These are phyloP conservation scores for Nemotelus nigrinus DNA, from an alignment of 2,888 invertebrate genomes.

Conservation along the genomic window DNA sequence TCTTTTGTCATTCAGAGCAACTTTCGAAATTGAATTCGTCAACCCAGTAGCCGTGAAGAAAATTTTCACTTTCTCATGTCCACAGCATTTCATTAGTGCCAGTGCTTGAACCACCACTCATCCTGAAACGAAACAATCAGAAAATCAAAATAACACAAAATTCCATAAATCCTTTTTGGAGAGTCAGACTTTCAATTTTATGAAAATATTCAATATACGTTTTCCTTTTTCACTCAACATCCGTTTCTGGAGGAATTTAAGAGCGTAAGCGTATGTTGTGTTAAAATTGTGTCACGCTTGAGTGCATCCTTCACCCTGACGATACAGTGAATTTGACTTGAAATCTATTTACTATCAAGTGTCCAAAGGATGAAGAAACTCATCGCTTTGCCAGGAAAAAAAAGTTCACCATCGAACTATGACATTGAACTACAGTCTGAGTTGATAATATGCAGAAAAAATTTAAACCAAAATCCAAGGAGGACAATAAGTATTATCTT, in stretches of 20 bases:
- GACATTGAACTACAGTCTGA: too few species aligned
- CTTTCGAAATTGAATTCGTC: background rate
- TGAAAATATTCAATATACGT: slow-evolving; percentile 15
- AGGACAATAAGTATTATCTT: too few species aligned
- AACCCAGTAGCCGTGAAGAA: background rate
- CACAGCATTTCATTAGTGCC: background rate
- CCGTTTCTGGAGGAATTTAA: slow-evolving; percentile 1
- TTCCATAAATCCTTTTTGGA: slow-evolving; percentile 29
- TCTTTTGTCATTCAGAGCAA: background rate
- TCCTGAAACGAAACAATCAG: slow-evolving; percentile 22
- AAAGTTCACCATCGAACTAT: background rate
- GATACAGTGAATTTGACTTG: slow-evolving; percentile 41
- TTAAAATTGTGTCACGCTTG: slow-evolving; percentile 31
- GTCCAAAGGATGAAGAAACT: slow-evolving; percentile 22
- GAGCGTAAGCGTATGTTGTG: slow-evolving; percentile 1
- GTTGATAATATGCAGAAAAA: too few species aligned
- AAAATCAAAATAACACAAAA: slow-evolving; percentile 30
- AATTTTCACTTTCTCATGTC: slow-evolving; percentile 11
- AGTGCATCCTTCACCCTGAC: slow-evolving; percentile 32
- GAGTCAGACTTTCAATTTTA: slow-evolving; percentile 16
- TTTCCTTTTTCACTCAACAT: background rate
- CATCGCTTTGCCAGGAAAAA: background rate
- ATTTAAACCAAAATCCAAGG: too few species aligned
- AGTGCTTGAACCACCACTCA: slow-evolving; percentile 26
- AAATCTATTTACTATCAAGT: slow-evolving; percentile 42